Conservation (phyloP, 1,140 invertebrate species). For the Eriocheir sinensis region DNA sequence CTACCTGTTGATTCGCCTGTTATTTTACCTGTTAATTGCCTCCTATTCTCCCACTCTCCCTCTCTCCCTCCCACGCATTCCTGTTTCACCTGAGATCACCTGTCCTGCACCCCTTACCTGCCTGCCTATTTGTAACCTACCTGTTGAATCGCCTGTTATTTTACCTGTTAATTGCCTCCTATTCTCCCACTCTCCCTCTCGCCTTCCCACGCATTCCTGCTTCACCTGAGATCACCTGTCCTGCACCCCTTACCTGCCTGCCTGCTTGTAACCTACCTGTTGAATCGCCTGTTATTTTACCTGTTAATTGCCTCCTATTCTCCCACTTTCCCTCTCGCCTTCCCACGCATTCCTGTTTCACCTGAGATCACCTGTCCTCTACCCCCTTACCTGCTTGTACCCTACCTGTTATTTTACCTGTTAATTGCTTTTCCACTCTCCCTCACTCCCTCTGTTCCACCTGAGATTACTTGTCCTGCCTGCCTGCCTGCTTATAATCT, state of each 20-base stretch:
- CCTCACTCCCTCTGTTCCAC: background rate
- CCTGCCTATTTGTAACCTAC: too few species aligned
- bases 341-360: background rate
- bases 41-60: too few species aligned
- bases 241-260: too few species aligned
- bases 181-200: too few species aligned
- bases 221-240: background rate
- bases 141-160: background rate
- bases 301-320: background rate
- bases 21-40: background rate
- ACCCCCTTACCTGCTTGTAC: too few species aligned
- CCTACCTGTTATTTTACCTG: too few species aligned
- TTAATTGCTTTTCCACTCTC: too few species aligned
- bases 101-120: too few species aligned
- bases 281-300: background rate
- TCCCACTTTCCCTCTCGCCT: too few species aligned
- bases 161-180: background rate
- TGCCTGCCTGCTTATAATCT: too few species aligned
- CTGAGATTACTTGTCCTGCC: background rate
- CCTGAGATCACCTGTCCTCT: background rate
- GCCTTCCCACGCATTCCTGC: background rate
- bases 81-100: background rate
- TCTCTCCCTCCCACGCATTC: background rate
- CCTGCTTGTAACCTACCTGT: too few species aligned
- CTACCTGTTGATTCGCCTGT: constrained; percentile 5